Conservation (phyloP, 2,113 vertebrate species). For the Eulacestoma nigropectus region DNA sequence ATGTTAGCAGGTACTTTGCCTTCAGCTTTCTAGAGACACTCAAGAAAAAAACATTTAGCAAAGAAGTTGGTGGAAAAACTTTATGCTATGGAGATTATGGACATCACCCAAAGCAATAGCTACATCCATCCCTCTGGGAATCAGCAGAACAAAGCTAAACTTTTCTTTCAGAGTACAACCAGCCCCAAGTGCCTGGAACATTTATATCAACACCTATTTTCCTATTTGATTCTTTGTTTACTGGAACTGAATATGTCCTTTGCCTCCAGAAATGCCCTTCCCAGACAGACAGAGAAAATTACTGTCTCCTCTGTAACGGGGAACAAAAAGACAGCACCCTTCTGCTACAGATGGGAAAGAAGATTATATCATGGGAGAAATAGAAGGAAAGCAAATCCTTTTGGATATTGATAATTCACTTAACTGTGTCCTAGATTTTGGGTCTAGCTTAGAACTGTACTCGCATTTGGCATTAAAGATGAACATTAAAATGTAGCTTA, state of each 20-base stretch:
- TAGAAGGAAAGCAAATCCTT: not conserved
- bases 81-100: not conserved
- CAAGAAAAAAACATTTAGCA: not conserved
- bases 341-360: not conserved
- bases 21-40: not conserved
- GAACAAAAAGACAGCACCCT: not conserved
- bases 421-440: not conserved
- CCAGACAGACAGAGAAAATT: not conserved
- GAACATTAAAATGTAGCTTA: not conserved
- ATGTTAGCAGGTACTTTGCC: not conserved
- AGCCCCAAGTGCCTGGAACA: not conserved
- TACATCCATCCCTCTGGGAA: not conserved
- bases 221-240: not conserved
- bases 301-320: not conserved
- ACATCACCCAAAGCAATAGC: not conserved
- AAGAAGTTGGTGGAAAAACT: not conserved
- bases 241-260: not conserved
- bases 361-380: not conserved
- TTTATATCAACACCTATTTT: not conserved
- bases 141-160: not conserved
- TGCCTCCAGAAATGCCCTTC: not conserved
- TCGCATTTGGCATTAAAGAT: not conserved
- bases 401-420: not conserved
- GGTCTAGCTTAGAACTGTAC: not conserved
- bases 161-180: not conserved